Evolutionary conservation across 2,797 vertebrate genomes (phyloP), one percentile per base, ranked within the genome.

Genomic region (Eospalax fontanierii): DNA sequence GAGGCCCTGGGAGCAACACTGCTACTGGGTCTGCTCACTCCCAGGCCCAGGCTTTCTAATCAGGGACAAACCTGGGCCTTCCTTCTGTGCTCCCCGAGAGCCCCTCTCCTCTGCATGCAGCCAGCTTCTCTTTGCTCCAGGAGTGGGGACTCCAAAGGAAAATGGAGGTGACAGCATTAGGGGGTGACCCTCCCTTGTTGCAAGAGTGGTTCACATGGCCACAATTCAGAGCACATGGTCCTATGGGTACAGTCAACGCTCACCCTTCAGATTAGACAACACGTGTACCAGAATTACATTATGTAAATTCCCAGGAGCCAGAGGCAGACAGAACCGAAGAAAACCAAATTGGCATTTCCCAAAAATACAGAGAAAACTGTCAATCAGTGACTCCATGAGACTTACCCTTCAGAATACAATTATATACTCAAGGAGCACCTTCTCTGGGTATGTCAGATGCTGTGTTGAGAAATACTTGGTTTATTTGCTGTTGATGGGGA

Each of bases 291-390:
- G 83, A 89, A 71, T 30, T 43, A 38, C 16, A 21, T 93, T 92
- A 95, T 0, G 0, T 85, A 93, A 94, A 89, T 74, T 19, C 68
- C 61, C 30, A 26, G 43, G 57, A 87, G 88, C 76, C 73, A 88
- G 85, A 80, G 66, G 93, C 82, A 90, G 70, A 35, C 6, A 59
- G 68, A 61, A 78, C 19, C 28, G 66, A 33, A 94, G 71, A 91
- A 90, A 90, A 85, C 26, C 81, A 83, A 73, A 94, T 0, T 76
- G 82, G 57, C 40, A 66, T 89, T 96, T 96, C 92, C 50, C 82
- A 92, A 94, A 95, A 95, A 85, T 95, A 87, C 19, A 71, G 63
- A 82, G 33, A 95, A 46, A 90, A 85, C n/a, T 94, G 50, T 28
- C 80, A 88, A n/a, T 74, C 80, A 50, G 46, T 26, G 30, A 86